Base-by-base conservation (phyloP, 2,888 invertebrate species). In the Altica lythri region DNA sequence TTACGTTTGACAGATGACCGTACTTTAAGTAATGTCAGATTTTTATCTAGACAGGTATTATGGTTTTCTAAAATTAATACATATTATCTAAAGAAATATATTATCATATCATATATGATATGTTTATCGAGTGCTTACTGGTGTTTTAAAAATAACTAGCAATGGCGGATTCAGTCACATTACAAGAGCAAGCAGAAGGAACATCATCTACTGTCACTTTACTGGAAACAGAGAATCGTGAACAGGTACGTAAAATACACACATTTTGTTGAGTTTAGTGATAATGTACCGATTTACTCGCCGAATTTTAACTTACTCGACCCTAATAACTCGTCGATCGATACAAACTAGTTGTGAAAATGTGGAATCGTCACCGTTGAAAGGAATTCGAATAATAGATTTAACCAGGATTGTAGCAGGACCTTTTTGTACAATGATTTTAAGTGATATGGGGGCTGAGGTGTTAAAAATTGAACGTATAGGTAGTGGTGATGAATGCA, bases 361-460 rank as follows among this genome's bases (percentile, higher is more conserved):
- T 22, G 44, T 50, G 51, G 68, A 63, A 52, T 84, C 86, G 53
- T n/a, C n/a, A n/a, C 86, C 91, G 12, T 74, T 92, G 32, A 78
- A 79, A 51, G 89, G 87, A 54, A 77, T 92, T 27, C 82, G 86
- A 67, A 82, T 93, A 9, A 74, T 94, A 55, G 93, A 94, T 77
- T 74, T 93, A 57, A 89, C 90, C 4, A 80, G 96, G 65, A 89
- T 97, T 30, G 84, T 96, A 2, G 96, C 97, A 13, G 97, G 97
- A 0, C 97, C 97, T 0, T 92, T 89, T 72, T 95, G 95, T 73
- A 90, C 95, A 0, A 95, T 95, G 95, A 83, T 93, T 48, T 78
- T 98, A 14, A 90, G 91, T 1, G 96, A 97, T 78, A 78, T 95
- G 55, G 96, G 96, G 0, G 96, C 96, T 0, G 92, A 95, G 71